Conservation (phyloP, 2,113 vertebrate species). For the Pardalotus punctatus region DNA sequence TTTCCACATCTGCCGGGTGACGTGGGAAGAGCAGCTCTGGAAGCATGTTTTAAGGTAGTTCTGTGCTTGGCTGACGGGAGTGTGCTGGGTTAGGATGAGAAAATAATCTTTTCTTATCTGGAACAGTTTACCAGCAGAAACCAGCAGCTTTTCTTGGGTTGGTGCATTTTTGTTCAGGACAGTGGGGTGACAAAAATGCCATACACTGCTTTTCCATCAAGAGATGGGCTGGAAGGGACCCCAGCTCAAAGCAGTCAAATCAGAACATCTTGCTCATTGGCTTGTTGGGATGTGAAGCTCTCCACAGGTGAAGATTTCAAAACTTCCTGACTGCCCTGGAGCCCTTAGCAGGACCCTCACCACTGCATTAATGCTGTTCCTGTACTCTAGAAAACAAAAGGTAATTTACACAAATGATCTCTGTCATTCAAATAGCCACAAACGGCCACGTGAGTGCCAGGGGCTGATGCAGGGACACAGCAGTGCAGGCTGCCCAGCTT, state of each 20-base stretch:
- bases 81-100: not conserved
- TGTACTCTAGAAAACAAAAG: not conserved
- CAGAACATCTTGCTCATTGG: not conserved
- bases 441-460: accelerated
- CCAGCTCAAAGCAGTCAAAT: not conserved
- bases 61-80: not conserved
- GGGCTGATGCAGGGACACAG: not conserved
- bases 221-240: not conserved
- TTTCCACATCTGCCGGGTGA: not conserved
- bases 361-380: not conserved
- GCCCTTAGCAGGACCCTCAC: not conserved
- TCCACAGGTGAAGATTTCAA: not conserved
- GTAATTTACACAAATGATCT: not conserved
- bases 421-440: not conserved
- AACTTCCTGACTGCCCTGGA: not conserved
- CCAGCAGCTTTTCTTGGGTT: not conserved
- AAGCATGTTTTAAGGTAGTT: not conserved
- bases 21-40: not conserved
- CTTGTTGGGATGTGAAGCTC: not conserved
- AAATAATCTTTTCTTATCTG: not conserved
- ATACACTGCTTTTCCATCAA: accelerated
- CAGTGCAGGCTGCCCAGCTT: not conserved
- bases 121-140: not conserved
- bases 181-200: not conserved
- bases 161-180: not conserved